Conservation (phyloP, 1,140 invertebrate species). For the Ephestia elutella region DNA sequence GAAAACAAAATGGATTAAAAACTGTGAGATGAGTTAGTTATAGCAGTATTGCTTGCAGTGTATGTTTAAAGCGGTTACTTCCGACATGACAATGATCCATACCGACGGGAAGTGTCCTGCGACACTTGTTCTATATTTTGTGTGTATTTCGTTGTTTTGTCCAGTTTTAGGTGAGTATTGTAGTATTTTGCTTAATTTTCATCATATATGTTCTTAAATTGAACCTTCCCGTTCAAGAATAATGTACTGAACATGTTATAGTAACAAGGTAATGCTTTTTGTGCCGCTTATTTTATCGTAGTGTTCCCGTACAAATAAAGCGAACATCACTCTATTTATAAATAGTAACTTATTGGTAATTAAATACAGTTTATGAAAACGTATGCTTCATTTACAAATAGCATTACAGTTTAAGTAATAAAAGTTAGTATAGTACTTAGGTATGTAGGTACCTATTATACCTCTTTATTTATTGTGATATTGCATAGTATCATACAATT, state of each 20-base stretch:
- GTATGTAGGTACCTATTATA: no score
- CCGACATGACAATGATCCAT: conserved; percentile 65
- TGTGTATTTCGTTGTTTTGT: conserved; percentile 60
- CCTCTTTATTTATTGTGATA: no score
- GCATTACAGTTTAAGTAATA: no score
- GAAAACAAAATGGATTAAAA: conserved; percentile 61
- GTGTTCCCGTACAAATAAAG: no score
- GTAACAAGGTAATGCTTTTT: no score
- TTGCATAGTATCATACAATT: no score
- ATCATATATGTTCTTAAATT: background rate
- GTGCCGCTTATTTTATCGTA: no score
- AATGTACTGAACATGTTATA: background rate
- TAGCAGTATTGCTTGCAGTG: conserved; percentile 35
- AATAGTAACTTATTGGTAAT: no score
- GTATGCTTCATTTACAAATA: no score
- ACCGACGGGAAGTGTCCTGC: conserved; percentile 52
- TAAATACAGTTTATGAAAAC: no score
- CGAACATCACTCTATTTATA: no score
- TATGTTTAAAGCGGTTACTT: conserved; percentile 52
- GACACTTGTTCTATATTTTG: conserved; percentile 62
- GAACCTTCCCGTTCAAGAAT: background rate
- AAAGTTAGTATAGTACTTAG: no score
- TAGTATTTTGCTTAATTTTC: conserved; percentile 24
- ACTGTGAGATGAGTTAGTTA: conserved; percentile 51
- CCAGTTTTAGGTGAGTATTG: conserved; percentile 56